Evolutionary conservation across 2,797 vertebrate species (phyloP).

Genomic region (Oceanodroma leucorhoa): DNA sequence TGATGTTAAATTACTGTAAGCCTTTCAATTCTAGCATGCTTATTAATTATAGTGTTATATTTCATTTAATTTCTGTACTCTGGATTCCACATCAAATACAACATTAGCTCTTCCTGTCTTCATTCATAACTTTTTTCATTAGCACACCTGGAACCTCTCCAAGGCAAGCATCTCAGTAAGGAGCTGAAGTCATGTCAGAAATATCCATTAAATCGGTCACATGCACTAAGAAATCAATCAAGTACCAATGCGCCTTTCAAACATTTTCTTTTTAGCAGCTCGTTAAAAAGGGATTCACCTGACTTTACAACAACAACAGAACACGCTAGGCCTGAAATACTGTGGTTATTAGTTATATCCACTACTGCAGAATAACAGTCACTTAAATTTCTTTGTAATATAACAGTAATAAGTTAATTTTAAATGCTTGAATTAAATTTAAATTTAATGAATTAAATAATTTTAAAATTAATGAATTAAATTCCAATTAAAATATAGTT

Average conservation of each 20-base stretch:
- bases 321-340: neutral
- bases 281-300: slow-evolving; percentile 14
- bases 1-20: neutral
- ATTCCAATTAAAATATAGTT: neutral
- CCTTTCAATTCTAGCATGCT: neutral
- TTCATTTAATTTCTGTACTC: neutral
- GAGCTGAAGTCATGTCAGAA: slow-evolving; percentile 57
- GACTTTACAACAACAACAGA: neutral
- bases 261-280: slow-evolving; percentile 34
- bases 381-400: neutral
- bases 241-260: slow-evolving; percentile 42
- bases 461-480: neutral
- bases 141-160: slow-evolving; percentile 60
- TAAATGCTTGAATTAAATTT: neutral
- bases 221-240: slow-evolving; percentile 67
- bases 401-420: neutral
- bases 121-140: slow-evolving; percentile 25
- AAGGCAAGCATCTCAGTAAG: slow-evolving; percentile 39
- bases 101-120: neutral
- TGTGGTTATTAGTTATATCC: neutral
- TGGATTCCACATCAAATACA: neutral
- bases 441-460: neutral
- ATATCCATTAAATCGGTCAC: slow-evolving; percentile 63
- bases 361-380: neutral
- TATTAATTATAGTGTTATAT: neutral